Evolutionary conservation across 2,113 vertebrate species (phyloP), one percentile per base, ranked within the genome.

Genomic region (Esox niger): DNA sequence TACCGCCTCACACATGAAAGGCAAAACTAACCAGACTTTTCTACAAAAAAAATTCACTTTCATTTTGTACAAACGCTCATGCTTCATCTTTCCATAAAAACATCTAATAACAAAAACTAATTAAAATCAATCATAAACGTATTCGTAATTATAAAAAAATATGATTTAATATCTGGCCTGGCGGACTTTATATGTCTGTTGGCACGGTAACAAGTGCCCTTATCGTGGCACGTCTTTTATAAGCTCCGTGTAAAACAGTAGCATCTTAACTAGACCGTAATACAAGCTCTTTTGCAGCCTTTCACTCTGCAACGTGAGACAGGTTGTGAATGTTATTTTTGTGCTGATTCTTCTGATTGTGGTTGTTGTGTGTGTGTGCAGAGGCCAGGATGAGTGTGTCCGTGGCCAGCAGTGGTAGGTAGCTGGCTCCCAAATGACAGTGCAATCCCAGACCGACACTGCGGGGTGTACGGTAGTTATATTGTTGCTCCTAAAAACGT

Each of bases 391-490:
- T 38, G 35, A 11, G 35, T 38, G 35, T 3, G 35, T 43, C 38
- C 69, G 77, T 78, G 79, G 26, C 25, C 30, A 17, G 54, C 30
- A 66, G 64, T 74, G 73, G 78, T 74, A 68, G 31, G 66, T 67
- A 35, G 74, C 68, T 78, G 83, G 86, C 84, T 80, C 73, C 72
- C 71, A 84, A 85, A 82, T 83, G 75, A 82, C 70, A 47, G 66
- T 46, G 66, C 81, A 86, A 85, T 85, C 73, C 80, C 68, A 21
- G 76, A 70, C 30, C 70, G 70, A 81, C 72, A 72, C 35, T 43
- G 69, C 70, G 78, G 80, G 80, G 70, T 79, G 83, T 49, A 72
- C 43, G 46, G 85, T 87, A 87, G 76, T 89, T 86, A 88, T 65
- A n/a, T 55, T 80, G 62, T 80, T 64, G 72, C 35, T 77, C 68